Base-by-base conservation (phyloP, 2,113 vertebrate species). In the Heterotilapia buettikoferi region DNA sequence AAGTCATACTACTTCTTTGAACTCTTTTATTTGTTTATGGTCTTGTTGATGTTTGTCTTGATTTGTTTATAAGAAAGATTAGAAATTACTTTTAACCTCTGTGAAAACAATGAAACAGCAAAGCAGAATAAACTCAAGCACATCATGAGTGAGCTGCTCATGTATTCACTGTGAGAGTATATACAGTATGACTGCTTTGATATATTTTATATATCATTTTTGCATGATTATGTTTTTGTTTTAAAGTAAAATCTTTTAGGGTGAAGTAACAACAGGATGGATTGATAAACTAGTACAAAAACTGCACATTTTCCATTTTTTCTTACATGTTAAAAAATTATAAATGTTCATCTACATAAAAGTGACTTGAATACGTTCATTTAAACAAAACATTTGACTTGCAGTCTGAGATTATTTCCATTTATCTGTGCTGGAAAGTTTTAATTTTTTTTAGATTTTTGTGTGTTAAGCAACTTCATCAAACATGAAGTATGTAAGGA, bases 401-500 rank as follows among this genome's bases (percentile, higher is more conserved):
- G 31, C 18, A 66, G 2, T 12, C 1, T 66, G 1, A 66, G 9
- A 66, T 36, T 1, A 36, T 36, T 19, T 66, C 2, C 3, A 36
- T 63, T 21, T 66, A 66, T 66, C 61, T 66, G 9, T 63, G 29
- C 1, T 0, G 59, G 59, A 36, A 63, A 63, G 59, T 4, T 54
- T 26, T 3, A 3, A 26, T 26, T 26, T 26, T 26, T 26, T 3
- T 26, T 3, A 5, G 21, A 57, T 61, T 63, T 33, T 36, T 33
- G 0, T 12, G 31, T 66, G 31, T 38, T 38, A 19, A 63, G 59
- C 0, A 0, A 38, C 6, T 13, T 12, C 10, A 38, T 38, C 19
- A 66, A 38, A 68, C 3, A 38, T 0, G 0, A 59, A 66, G 31
- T 66, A 66, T 63, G 0, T 63, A 31, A 33, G 16, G 31, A 66